A percentile compares a stretch with the other conserved stretches of the same genome.
Conservation (phyloP, 2,888 invertebrate species). For the Caenorhabditis imperialis region DNA sequence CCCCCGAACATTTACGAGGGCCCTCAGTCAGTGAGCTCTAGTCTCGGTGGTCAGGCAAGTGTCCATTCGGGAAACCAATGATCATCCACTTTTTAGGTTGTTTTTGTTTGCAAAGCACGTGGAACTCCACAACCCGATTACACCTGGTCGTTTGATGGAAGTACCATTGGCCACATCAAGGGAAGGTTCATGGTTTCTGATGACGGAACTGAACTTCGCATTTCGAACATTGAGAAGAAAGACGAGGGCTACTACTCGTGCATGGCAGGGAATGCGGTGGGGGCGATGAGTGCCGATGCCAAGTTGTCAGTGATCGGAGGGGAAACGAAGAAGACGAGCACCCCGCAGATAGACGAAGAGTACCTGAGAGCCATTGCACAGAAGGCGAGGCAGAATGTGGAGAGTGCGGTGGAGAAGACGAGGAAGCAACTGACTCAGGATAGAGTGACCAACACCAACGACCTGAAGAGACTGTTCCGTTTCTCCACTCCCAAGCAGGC, state of each 20-base stretch:
- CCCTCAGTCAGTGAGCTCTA: slow-evolving; percentile 59
- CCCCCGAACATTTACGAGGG: slow-evolving; percentile 72
- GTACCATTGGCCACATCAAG: slow-evolving; percentile 73
- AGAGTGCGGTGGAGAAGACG: slow-evolving; percentile 60
- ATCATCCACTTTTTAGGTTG: slow-evolving; percentile 81
- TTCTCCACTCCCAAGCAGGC: slow-evolving; percentile 81
- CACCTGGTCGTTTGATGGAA: slow-evolving; percentile 88
- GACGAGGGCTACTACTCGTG: slow-evolving; percentile 75
- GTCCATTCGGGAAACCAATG: too few species aligned
- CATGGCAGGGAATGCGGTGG: slow-evolving; percentile 79
- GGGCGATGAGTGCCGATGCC: slow-evolving; percentile 79
- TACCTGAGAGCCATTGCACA: slow-evolving; percentile 33
- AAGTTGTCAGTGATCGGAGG: slow-evolving; percentile 77
- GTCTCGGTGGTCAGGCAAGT: slow-evolving; percentile 80
- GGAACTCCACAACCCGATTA: slow-evolving; percentile 90
- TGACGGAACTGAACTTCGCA: slow-evolving; percentile 72
- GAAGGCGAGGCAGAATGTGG: slow-evolving; percentile 51
- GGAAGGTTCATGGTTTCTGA: slow-evolving; percentile 77
- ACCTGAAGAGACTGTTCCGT: slow-evolving; percentile 60
- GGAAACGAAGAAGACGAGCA: slow-evolving; percentile 19
- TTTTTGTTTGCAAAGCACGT: slow-evolving; percentile 86
- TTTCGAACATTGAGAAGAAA: slow-evolving; percentile 67
- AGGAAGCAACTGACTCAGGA: slow-evolving; percentile 57
- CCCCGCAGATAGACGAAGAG: slow-evolving; percentile 42
- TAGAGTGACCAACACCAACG: slow-evolving; percentile 55